Base-by-base conservation (phyloP, 2,797 vertebrate species). In the Anguilla megastoma region DNA sequence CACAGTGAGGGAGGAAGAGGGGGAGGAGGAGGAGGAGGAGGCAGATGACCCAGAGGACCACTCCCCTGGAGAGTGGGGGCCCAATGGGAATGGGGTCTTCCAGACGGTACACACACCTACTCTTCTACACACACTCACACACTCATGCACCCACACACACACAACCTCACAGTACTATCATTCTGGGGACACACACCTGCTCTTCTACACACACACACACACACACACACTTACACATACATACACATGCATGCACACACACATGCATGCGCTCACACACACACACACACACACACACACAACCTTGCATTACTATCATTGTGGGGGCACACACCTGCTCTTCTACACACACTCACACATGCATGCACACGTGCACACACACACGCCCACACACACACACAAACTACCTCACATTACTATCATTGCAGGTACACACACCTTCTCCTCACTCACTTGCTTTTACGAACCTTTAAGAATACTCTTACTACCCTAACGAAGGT, bases 1-100 rank as follows among this genome's bases (percentile, higher is more conserved):
- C 92, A 95, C 95, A 0, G 96, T 97, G 90, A 95, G 96, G 2
- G 97, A 97, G 69, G 97, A 95, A 0, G 96, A 98, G 89, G 95
- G 94, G 0, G 94, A 95, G 0, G 96, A 96, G 41, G 97, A 97
- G 0, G 97, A 97, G 86, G 97, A 95, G 9, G 92, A 92, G 54
- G 92, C 88, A 12, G 94, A 96, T 24, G 97, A 98, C 0, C 93
- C 95, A 9, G 97, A 96, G n/a, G 97, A 94, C 69, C 94, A 95
- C 3, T 95, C 93, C 71, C 95, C 86, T 2, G 94, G 93, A 84
- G 97, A 93, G 74, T 97, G 96, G 94, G 95, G 92, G 52, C 92
- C 94, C 41, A 95, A 96, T 8, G 93, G 95, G 0, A 95, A 96
- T 8, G 93, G 95, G 0, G 84, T 96, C 86, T 96, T 96, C 54